Percentiles rank a stretch among this genome's conserved stretches.
Evolutionary conservation across 2,797 vertebrate species (phyloP).

Genomic region (Oryzias dopingdopingensis): DNA sequence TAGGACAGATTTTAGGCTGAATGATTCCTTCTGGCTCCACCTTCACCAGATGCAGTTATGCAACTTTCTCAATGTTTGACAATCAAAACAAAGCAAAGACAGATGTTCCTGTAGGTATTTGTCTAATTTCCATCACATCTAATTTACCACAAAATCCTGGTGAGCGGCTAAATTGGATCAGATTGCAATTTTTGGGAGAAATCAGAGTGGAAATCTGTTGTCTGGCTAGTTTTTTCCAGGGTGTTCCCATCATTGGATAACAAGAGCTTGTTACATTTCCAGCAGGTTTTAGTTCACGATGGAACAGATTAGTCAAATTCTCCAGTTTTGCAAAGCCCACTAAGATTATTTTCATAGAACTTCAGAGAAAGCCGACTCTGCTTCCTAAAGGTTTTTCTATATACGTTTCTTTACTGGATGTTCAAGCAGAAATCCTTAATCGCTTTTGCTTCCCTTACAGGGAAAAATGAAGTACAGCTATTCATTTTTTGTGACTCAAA

Average conservation of each 20-base stretch:
- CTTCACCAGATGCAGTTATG: no score
- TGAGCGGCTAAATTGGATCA: background rate
- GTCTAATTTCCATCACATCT: background rate
- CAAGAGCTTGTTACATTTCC: slow-evolving; percentile 7
- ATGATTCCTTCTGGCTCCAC: no score
- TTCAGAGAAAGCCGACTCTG: no score
- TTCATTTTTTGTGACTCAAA: background rate
- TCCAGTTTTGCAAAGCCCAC: slow-evolving; percentile 7
- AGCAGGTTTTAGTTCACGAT: slow-evolving; percentile 15
- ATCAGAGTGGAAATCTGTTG: background rate
- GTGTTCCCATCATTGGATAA: background rate
- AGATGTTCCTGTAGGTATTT: background rate
- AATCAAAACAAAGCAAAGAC: background rate
- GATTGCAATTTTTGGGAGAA: background rate
- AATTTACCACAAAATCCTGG: no score
- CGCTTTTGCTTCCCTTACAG: no score
- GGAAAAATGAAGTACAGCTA: background rate
- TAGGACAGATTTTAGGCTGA: no score
- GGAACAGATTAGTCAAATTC: slow-evolving; percentile 2
- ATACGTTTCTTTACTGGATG: no score
- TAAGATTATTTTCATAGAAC: no score
- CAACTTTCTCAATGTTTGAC: no score
- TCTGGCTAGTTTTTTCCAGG: slow-evolving; percentile 3
- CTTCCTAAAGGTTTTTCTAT: no score
- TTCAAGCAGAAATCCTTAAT: no score